Percentiles rank a stretch among this genome's conserved stretches.
Conservation (phyloP, 2,888 invertebrate genomes). For the Xanthia icteritia region DNA sequence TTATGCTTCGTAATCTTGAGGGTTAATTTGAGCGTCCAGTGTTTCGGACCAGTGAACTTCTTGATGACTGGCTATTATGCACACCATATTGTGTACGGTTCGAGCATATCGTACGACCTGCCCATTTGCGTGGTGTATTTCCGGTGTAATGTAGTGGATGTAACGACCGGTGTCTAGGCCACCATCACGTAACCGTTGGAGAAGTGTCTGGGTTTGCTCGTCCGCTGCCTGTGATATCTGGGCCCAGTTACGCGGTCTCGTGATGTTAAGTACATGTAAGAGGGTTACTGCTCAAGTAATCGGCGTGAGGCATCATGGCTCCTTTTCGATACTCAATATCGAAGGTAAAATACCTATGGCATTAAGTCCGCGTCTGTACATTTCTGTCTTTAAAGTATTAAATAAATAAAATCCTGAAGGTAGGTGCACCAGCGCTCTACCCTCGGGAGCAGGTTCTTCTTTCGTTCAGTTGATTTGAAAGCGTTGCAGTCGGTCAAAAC, state of each 20-base stretch:
- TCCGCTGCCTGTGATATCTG: neutral
- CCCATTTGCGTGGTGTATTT: too few species aligned
- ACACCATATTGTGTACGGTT: too few species aligned
- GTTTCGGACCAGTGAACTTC: too few species aligned
- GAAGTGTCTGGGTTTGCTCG: neutral
- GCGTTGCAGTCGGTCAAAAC: neutral
- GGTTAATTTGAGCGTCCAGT: too few species aligned
- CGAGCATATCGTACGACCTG: too few species aligned
- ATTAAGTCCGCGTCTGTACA: too few species aligned
- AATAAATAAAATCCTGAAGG: neutral
- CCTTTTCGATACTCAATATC: neutral
- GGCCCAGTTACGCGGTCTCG: neutral
- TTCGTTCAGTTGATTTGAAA: neutral
- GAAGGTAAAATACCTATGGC: too few species aligned
- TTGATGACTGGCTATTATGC: too few species aligned
- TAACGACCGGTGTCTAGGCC: neutral
- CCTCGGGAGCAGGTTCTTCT: neutral
- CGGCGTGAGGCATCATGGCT: neutral
- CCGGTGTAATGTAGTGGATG: neutral
- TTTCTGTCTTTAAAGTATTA: too few species aligned
- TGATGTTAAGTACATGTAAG: neutral
- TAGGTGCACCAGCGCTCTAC: neutral
- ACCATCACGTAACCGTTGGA: neutral
- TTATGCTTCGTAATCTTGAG: too few species aligned
- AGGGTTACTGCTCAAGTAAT: neutral